phyloP scores from a whole-genome alignment of 2,888 invertebrate genomes.

The Cetonia aurata region DNA sequence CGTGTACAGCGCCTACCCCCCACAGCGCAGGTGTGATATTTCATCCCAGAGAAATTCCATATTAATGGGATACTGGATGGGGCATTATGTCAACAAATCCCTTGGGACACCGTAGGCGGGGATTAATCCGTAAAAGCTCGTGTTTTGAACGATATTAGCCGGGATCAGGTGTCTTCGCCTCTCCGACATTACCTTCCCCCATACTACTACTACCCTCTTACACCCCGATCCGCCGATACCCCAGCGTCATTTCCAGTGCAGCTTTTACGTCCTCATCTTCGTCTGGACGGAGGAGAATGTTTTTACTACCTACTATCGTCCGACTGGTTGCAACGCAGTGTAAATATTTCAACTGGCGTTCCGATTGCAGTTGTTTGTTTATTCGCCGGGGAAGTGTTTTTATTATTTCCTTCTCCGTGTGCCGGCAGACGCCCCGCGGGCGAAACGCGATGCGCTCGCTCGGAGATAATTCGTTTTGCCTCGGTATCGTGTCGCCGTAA shows the following conservation, averaged over 20 bases:
- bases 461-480: constrained; percentile 24
- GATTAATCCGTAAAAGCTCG: constrained; percentile 59
- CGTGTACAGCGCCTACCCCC: constrained; percentile 8
- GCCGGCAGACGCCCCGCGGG: background rate
- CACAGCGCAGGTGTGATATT: constrained; percentile 58
- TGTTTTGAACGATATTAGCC: constrained; percentile 56
- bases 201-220: background rate
- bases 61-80: constrained; percentile 57
- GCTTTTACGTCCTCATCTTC: background rate
- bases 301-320: too few relatives aligned
- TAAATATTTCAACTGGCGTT: constrained; percentile 39
- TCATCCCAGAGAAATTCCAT: constrained; percentile 60
- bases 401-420: background rate
- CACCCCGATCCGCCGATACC: constrained; percentile 5
- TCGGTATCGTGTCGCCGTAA: constrained; percentile 13
- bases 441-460: constrained; percentile 26
- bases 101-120: constrained; percentile 50
- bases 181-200: constrained; percentile 35
- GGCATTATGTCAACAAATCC: constrained; percentile 59
- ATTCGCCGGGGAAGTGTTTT: background rate
- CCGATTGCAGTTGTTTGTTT: constrained; percentile 31
- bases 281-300: too few relatives aligned
- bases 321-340: background rate
- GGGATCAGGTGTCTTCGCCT: constrained; percentile 57
- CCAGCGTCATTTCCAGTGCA: constrained; percentile 4